Base-by-base conservation (phyloP, 2,888 invertebrate species). In the Drepana falcataria region DNA sequence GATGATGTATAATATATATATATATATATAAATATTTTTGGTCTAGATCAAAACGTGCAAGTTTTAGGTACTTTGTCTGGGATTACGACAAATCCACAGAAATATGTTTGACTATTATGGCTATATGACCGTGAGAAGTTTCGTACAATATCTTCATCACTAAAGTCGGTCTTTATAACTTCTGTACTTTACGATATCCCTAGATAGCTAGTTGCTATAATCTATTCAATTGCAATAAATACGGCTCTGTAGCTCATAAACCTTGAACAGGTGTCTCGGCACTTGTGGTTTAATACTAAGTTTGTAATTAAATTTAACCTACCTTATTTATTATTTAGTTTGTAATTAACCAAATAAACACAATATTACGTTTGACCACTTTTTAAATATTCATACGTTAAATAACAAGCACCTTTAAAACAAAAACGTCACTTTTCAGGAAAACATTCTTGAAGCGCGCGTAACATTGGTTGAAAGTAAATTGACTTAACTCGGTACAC, bases 401-500 rank as follows among this genome's bases (percentile, higher is more conserved):
- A 21, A 21, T 21, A 21, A 21, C 21, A 21, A 21, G 37, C 37
- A 37, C 37, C 37, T 37, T 37, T 37, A 5, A 37, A 37, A 4
- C 5, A 37, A 37, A 37, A 3, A 37, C 5, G 37, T 37, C 0
- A 37, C 3, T 44, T 9, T 44, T 9, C 40, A 35, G 1, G 35
- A 7, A 34, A 33, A 47, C 48, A 40, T 53, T 66, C 60, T 59
- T 53, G 53, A 62, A 60, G 63, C 68, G 67, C 73, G 68, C 61
- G 69, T 72, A 69, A 66, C 68, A 70, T 34, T 51, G 41, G 40
- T n/a, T 33, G 56, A 59, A 57, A 64, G 58, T 68, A 63, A 73
- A 75, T 75, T 73, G 73, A 67, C 64, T 71, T 65, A 71, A 57
- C 64, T 66, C 66, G 64, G 69, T 70, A 64, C 51, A 60, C 57